Evolutionary conservation across 2,888 invertebrate genomes (phyloP).

Genomic region (Plemyria rubiginata): DNA sequence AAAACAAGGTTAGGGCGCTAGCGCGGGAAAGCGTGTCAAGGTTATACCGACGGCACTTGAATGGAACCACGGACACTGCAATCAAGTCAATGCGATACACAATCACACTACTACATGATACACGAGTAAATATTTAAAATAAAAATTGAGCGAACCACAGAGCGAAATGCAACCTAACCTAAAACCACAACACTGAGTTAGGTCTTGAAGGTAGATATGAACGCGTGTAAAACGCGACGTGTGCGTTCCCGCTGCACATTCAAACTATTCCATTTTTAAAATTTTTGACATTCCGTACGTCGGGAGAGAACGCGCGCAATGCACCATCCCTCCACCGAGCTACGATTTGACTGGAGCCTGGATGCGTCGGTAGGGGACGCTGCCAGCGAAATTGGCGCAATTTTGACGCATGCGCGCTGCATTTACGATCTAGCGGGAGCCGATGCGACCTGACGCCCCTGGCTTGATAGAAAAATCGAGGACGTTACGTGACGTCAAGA

Average conservation of each 20-base stretch:
- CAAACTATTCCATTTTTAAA: slow-evolving; percentile 73
- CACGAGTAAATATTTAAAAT: slow-evolving; percentile 42
- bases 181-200: slow-evolving; percentile 59
- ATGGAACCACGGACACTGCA: slow-evolving; percentile 69
- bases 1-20: slow-evolving; percentile 75
- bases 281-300: slow-evolving; percentile 70
- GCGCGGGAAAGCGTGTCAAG: slow-evolving; percentile 83
- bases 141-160: slow-evolving; percentile 18
- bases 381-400: slow-evolving; percentile 82
- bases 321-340: slow-evolving; percentile 72
- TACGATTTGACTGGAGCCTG: slow-evolving; percentile 73
- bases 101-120: slow-evolving; percentile 50
- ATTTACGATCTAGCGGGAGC: slow-evolving; percentile 73
- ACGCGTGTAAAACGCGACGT: slow-evolving; percentile 46
- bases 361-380: slow-evolving; percentile 78
- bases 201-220: slow-evolving; percentile 43
- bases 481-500: slow-evolving; percentile 82
- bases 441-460: slow-evolving; percentile 76
- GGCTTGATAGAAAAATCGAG: slow-evolving; percentile 80
- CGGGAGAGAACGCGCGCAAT: slow-evolving; percentile 63
- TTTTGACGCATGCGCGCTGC: slow-evolving; percentile 77
- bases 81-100: slow-evolving; percentile 55
- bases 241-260: slow-evolving; percentile 59
- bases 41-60: slow-evolving; percentile 68
- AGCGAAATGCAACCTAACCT: slow-evolving; percentile 55